A percentile compares a stretch with the other conserved stretches of the same genome.
Conservation (phyloP, 1,140 invertebrate genomes). For the Zaprionus capensis region DNA sequence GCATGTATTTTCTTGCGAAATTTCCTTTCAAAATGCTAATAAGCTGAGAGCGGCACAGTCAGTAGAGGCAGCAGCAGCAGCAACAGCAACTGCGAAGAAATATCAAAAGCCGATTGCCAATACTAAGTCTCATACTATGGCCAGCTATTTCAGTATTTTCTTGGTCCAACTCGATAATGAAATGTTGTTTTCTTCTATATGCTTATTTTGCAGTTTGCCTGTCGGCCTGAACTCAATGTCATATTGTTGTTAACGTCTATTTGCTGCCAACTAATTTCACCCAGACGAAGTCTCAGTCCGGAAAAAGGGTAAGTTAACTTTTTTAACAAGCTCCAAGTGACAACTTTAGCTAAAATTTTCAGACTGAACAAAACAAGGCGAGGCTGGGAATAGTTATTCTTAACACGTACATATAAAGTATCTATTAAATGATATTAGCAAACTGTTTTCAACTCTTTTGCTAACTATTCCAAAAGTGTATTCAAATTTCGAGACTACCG, state of each 20-base stretch:
- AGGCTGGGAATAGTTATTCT: background rate
- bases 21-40: constrained; percentile 59
- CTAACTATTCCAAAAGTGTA: constrained; percentile 33
- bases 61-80: no score
- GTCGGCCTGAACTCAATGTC: constrained; percentile 38
- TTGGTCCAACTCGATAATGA: constrained; percentile 53
- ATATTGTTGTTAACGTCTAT: constrained; percentile 46
- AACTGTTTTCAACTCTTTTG: background rate
- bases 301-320: constrained; percentile 43
- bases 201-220: constrained; percentile 59
- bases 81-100: background rate
- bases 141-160: background rate
- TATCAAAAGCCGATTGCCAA: constrained; percentile 35
- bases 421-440: background rate
- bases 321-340: constrained; percentile 41
- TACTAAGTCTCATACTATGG: constrained; percentile 24
- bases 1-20: constrained; percentile 17
- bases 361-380: background rate
- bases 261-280: constrained; percentile 53
- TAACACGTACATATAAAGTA: background rate
- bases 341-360: background rate
- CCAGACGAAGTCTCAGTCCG: background rate
- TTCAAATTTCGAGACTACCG: constrained; percentile 6
- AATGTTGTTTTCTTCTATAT: constrained; percentile 49
- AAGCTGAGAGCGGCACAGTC: constrained; percentile 32